Base-by-base conservation (phyloP, 2,888 invertebrate genomes). In the Parochlus steinenii region DNA sequence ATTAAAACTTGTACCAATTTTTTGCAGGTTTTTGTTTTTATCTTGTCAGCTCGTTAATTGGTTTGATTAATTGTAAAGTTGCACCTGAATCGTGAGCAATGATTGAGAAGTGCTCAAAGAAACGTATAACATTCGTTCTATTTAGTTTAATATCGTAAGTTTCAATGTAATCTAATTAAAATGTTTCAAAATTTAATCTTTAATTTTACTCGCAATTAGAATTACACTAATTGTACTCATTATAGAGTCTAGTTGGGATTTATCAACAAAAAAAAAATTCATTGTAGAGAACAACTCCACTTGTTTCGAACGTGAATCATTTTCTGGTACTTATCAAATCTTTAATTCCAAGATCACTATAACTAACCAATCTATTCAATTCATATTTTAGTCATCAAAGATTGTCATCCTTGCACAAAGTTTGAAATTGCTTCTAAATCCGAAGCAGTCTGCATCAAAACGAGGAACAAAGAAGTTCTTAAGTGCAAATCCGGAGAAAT, bases 31-130 rank as follows among this genome's bases (percentile, higher is more conserved):
- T n/a, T n/a, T n/a, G n/a, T n/a, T n/a, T n/a, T n/a, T n/a, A n/a
- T n/a, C n/a, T n/a, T n/a, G n/a, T n/a, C n/a, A n/a, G n/a, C n/a
- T n/a, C n/a, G n/a, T n/a, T n/a, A n/a, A n/a, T n/a, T n/a, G n/a
- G n/a, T n/a, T n/a, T n/a, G n/a, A n/a, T n/a, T n/a, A n/a, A n/a
- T n/a, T n/a, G n/a, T n/a, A n/a, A n/a, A n/a, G n/a, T n/a, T n/a
- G n/a, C n/a, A n/a, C n/a, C n/a, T n/a, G n/a, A n/a, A n/a, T n/a
- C n/a, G n/a, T n/a, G n/a, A n/a, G n/a, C n/a, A 52, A 85, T 85
- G 83, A 75, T 85, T 49, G 85, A 85, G 57, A 75, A 77, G 42
- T 85, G 82, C 55, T 79, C 83, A 15, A 79, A 76, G 53, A 74
- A 74, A 55, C 81, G 79, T 48, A 85, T 85, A 85, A 60, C 83